A percentile compares a stretch with the other conserved stretches of the same genome.
Evolutionary conservation across 2,113 vertebrate genomes (phyloP).

Genomic region (Excalfactoria chinensis): DNA sequence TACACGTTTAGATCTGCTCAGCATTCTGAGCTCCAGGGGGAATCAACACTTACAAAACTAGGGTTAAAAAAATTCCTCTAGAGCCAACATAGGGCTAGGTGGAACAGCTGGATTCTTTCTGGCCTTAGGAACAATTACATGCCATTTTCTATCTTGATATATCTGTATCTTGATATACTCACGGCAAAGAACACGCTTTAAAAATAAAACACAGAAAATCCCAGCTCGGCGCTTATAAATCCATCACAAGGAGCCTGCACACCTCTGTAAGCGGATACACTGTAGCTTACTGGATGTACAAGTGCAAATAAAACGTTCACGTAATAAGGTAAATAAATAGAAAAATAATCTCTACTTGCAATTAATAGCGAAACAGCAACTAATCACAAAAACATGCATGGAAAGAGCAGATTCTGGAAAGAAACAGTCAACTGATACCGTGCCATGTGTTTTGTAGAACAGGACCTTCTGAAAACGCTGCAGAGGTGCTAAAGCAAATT

Average conservation of each 20-base stretch:
- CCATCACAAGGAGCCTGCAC: not conserved
- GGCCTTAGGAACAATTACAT: not conserved
- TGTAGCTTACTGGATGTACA: not conserved
- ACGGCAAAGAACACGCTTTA: not conserved
- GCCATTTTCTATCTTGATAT: not conserved
- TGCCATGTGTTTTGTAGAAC: not conserved
- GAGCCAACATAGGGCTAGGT: not conserved
- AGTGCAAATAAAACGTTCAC: not conserved
- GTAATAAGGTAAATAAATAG: not conserved
- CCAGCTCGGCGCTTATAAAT: not conserved
- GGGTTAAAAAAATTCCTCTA: not conserved
- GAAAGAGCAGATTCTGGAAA: not conserved
- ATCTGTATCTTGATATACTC: not conserved
- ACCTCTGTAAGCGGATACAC: not conserved
- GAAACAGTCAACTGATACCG: not conserved
- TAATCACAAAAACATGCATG: conserved; percentile 37
- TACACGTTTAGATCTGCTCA: not conserved
- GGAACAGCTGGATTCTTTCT: not conserved
- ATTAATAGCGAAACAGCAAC: not conserved
- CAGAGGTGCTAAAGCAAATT: conserved; percentile 62
- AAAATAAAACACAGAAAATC: conserved; percentile 8
- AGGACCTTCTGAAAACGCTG: not conserved
- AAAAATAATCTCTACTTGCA: not conserved
- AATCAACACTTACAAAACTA: not conserved
- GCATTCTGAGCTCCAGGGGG: not conserved